phyloP scores from a whole-genome alignment of 2,797 vertebrate species.

The Rhadinocentrus ornatus region DNA sequence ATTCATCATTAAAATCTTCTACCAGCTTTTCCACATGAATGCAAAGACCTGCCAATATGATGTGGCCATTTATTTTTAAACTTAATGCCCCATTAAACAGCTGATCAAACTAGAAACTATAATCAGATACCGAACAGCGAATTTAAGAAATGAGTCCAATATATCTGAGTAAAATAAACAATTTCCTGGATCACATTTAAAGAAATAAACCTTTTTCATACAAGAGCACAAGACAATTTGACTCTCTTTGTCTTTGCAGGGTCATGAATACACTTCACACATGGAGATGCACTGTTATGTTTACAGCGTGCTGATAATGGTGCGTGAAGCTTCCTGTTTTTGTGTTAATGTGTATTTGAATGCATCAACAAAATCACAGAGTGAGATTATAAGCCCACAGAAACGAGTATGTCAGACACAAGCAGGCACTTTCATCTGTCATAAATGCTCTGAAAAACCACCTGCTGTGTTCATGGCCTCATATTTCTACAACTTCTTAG shows the following conservation, averaged over 20 bases:
- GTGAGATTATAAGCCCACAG: background rate
- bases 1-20: background rate
- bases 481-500: background rate
- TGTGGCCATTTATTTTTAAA: too few species aligned
- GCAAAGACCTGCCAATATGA: too few species aligned
- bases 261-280: background rate
- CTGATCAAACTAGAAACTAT: background rate
- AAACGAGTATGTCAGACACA: background rate
- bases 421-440: background rate
- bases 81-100: background rate
- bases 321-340: background rate
- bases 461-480: background rate
- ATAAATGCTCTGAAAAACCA: background rate
- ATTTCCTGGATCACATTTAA: background rate
- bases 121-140: too few species aligned
- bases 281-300: background rate
- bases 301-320: background rate
- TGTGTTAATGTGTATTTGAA: background rate
- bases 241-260: background rate
- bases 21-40: too few species aligned
- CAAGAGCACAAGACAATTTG: background rate
- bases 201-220: background rate
- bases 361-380: background rate
- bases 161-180: background rate
- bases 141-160: background rate